Evolutionary conservation across 2,888 invertebrate genomes (phyloP), one percentile per base, ranked within the genome.

Genomic region (Eremobia ochroleuca): DNA sequence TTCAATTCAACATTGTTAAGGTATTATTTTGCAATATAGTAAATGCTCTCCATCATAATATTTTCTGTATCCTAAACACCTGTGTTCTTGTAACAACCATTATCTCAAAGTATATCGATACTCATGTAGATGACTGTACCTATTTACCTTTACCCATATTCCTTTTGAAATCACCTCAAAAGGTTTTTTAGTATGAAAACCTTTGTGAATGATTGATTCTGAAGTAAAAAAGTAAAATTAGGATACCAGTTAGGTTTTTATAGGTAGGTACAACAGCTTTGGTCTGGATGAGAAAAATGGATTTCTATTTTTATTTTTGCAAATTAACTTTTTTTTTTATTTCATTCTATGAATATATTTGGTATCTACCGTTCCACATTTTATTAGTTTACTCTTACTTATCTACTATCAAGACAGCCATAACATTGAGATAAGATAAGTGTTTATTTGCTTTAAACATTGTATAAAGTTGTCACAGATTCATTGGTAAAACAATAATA

Each of bases 121-220:
- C 61, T 52, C n/a, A 18, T 25, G 25, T 4, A 11, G 18, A 34
- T 21, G 34, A 66, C 66, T n/a, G 37, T 4, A 34, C 21, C 9
- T 5, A 25, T 76, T 76, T 76, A 52, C 31, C 11, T 31, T 31
- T 46, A n/a, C 5, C n/a, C n/a, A 6, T 18, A 1, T 52, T 65
- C 25, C 49, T n/a, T 65, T 49, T 40, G 31, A 52, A 34, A 62
- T 28, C 8, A 25, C 55, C 40, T 46, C 8, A 31, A 52, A 64
- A 31, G 21, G 49, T 49, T 79, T 21, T 79, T 25, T 25, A 5
- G 11, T 25, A 25, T 15, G 62, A n/a, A 34, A 18, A 68, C 58
- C 34, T 52, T 79, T 68, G 65, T 18, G 9, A 9, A 59, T 52
- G 49, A 64, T 64, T 68, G 62, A 65, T 68, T 58, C 43, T 28